Evolutionary conservation across 2,797 vertebrate species (phyloP), one percentile per base, ranked within the genome.

Genomic region (Enteromius viviparus): DNA sequence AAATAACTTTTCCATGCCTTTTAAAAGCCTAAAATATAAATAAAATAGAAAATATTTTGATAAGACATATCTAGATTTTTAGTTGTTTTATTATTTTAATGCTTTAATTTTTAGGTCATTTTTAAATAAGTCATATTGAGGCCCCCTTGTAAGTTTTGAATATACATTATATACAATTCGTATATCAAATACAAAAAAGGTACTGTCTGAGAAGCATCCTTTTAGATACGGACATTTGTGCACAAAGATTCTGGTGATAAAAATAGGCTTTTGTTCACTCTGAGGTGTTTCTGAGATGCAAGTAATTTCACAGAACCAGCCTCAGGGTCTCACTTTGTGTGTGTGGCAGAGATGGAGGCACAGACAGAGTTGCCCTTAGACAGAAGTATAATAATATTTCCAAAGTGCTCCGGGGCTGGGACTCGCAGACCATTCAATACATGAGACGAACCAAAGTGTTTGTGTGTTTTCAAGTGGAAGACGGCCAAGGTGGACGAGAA

Each of bases 401-500:
- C 9, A 66, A 83, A 29, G 21, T 6, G 75, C 81, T 70, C 51
- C 6, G 2, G 53, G 82, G 64, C 75, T 49, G 51, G 58, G 70
- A 60, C 26, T 69, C 34, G 34, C 64, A 82, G 81, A 60, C 74
- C 74, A 70, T 77, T 77, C 65, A 49, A 21, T 60, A 70, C 51
- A 62, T 21, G 37, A 60, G 65, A 64, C 21, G 85, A 37, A 32
- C 42, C 21, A 90, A 85, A 34, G 62, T 26, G 32, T 78, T 29
- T 72, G 62, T 81, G 70, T 80, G 76, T 70, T 60, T 79, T 62
- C 66, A 71, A 51, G 60, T 80, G 87, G 72, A 85, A 85, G 74
- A 82, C 0, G 26, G 80, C 85, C 85, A 81, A 81, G 81, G 51
- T 26, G 85, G 75, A 87, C 85, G 75, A 89, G 86, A 84, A 82